These are phyloP conservation scores for Battus philenor DNA, from an alignment of 1,140 invertebrate species.

Conservation along the genomic window DNA sequence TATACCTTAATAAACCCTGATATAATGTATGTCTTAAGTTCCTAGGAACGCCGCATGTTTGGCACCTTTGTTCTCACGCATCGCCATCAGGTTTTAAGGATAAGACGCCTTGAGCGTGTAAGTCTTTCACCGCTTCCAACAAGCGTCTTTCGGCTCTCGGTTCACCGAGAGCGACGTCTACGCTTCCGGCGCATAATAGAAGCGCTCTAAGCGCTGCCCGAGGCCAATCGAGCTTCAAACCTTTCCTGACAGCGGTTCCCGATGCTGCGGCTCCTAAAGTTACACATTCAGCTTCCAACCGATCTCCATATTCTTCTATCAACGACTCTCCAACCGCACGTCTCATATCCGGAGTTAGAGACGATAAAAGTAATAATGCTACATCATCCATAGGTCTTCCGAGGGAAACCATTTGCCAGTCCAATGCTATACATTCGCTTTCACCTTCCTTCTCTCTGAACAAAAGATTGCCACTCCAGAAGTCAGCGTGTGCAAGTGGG, in stretches of 20 bases:
- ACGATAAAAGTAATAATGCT: slow-evolving; percentile 86
- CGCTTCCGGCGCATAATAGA: slow-evolving; percentile 86
- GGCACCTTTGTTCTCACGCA: slow-evolving; percentile 45
- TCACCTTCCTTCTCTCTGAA: slow-evolving; percentile 77
- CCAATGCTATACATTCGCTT: slow-evolving; percentile 81
- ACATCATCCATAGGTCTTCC: slow-evolving; percentile 83
- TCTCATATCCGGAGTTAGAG: slow-evolving; percentile 82
- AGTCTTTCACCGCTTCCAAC: slow-evolving; percentile 66
- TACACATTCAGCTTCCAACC: slow-evolving; percentile 76
- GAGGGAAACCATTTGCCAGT: slow-evolving; percentile 91
- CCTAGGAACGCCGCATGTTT: slow-evolving; percentile 21
- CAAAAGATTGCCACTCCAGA: slow-evolving; percentile 89
- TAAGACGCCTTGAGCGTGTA: slow-evolving; percentile 56
- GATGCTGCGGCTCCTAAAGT: slow-evolving; percentile 78
- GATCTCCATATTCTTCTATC: slow-evolving; percentile 82
- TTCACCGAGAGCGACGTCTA: slow-evolving; percentile 85
- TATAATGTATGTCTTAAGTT: slow-evolving; percentile 6
- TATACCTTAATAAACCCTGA: slow-evolving; percentile 11
- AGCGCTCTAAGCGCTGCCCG: slow-evolving; percentile 84
- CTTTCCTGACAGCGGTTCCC: slow-evolving; percentile 76
- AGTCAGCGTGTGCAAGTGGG: slow-evolving; percentile 86
- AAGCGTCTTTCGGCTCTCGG: slow-evolving; percentile 77
- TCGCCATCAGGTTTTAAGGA: slow-evolving; percentile 55
- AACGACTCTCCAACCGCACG: slow-evolving; percentile 78
- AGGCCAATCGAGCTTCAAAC: slow-evolving; percentile 80